A percentile compares a stretch with the other conserved stretches of the same genome.
phyloP scores from a whole-genome alignment of 2,888 invertebrate species.

The Mythimna albipuncta region DNA sequence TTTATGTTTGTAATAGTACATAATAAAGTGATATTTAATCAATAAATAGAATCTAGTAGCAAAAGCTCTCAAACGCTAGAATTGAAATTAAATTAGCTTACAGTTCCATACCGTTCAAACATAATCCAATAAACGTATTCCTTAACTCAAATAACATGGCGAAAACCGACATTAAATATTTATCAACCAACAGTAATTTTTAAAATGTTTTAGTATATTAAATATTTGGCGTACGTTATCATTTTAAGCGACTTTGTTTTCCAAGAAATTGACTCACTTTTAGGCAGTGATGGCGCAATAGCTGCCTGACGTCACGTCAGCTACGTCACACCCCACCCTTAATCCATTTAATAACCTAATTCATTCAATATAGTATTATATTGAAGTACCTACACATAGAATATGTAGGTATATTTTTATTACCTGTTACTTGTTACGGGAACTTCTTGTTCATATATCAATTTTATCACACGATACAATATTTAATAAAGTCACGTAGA shows the following conservation, averaged over 20 bases:
- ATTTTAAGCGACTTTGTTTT: conserved; percentile 50
- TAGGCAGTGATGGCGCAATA: conserved; percentile 64
- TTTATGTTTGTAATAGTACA: too few relatives aligned
- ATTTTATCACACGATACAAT: conserved; percentile 23
- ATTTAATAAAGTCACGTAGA: conserved; percentile 29
- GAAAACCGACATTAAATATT: conserved; percentile 26
- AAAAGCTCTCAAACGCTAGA: neutral
- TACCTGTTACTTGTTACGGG: conserved; percentile 9
- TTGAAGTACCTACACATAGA: conserved; percentile 3
- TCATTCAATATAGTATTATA: conserved; percentile 49
- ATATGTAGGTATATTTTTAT: conserved; percentile 10
- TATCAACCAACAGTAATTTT: conserved; percentile 29
- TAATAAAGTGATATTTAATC: neutral
- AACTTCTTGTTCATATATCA: conserved; percentile 12
- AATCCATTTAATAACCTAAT: conserved; percentile 62
- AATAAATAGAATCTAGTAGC: neutral
- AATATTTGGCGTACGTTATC: conserved; percentile 44
- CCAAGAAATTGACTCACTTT: conserved; percentile 64
- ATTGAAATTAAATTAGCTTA: conserved; percentile 10
- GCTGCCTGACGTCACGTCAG: conserved; percentile 66
- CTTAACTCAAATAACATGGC: conserved; percentile 12
- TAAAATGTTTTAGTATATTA: conserved; percentile 42
- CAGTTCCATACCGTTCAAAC: neutral
- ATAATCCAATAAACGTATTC: conserved; percentile 22
- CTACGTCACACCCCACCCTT: conserved; percentile 67